Percentiles rank a stretch among this genome's conserved stretches.
phyloP scores from a whole-genome alignment of 92 coral and sea anemone species.

The Phenganax subtilis region DNA sequence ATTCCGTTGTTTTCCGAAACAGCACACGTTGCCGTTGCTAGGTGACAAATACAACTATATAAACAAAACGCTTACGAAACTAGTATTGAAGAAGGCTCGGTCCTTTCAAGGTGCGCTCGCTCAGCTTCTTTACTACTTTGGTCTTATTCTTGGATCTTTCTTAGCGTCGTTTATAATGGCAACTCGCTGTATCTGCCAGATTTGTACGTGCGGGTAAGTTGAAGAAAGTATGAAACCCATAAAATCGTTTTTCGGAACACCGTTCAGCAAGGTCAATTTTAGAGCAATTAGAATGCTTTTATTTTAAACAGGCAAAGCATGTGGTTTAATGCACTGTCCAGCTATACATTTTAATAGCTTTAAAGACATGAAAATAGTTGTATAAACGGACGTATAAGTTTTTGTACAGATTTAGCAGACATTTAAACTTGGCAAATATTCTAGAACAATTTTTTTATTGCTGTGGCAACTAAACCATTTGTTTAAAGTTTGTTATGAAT shows the following conservation, averaged over 20 bases:
- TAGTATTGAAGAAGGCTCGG: neutral
- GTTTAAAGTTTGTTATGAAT: neutral
- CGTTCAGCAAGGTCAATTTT: neutral
- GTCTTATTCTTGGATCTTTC: slow-evolving; percentile 16
- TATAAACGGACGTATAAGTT: neutral
- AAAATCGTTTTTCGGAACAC: neutral
- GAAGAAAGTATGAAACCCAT: neutral
- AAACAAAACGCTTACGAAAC: slow-evolving; percentile 11
- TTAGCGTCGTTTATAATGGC: slow-evolving; percentile 35
- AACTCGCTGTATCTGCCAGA: slow-evolving; percentile 92
- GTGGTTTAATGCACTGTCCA: neutral
- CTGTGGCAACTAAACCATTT: slow-evolving; percentile 18
- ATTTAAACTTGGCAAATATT: neutral
- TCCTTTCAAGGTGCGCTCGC: neutral
- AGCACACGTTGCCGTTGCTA: slow-evolving; percentile 45
- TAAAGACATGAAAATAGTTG: too few species aligned
- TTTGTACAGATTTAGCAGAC: neutral
- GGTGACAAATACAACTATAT: slow-evolving; percentile 49
- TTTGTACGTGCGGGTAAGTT: slow-evolving; percentile 98
- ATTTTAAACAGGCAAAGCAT: neutral
- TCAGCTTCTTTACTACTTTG: neutral
- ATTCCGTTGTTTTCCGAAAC: slow-evolving; percentile 8
- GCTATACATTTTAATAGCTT: too few species aligned
- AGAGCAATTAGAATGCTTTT: neutral
- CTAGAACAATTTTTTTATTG: neutral